Conservation (phyloP, 1,140 invertebrate genomes). For the Diabrotica virgifera region DNA sequence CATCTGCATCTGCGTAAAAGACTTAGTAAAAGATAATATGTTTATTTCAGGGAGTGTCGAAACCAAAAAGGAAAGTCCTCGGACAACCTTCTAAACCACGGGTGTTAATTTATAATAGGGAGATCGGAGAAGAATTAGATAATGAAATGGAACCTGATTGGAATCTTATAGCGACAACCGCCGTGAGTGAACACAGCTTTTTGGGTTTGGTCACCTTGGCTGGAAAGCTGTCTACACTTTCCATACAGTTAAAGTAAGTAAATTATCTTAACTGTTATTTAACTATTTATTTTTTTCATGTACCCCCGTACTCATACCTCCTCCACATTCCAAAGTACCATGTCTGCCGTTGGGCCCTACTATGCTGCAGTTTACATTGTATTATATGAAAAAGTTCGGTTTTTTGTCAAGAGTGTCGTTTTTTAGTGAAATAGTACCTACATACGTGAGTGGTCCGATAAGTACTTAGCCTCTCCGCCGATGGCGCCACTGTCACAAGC, state of each 20-base stretch:
- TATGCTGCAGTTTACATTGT: too few species aligned
- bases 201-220: constrained; percentile 65
- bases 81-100: constrained; percentile 61
- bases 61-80: constrained; percentile 50
- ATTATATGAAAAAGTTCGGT: too few species aligned
- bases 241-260: constrained; percentile 56
- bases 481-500: too few species aligned
- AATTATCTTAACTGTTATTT: constrained; percentile 6
- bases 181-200: constrained; percentile 62
- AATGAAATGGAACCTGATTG: constrained; percentile 62
- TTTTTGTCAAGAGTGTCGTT: too few species aligned
- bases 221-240: constrained; percentile 61
- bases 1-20: too few species aligned
- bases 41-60: constrained; percentile 36
- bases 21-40: too few species aligned
- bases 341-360: too few species aligned
- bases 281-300: background rate
- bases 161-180: constrained; percentile 61
- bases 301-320: too few species aligned
- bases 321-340: too few species aligned
- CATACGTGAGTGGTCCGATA: too few species aligned
- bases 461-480: too few species aligned
- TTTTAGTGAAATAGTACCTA: too few species aligned
- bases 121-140: constrained; percentile 57
- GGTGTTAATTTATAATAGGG: constrained; percentile 58